A percentile compares a stretch with the other conserved stretches of the same genome.
phyloP scores from a whole-genome alignment of 2,113 vertebrate species.

The Calidris pugnax region DNA sequence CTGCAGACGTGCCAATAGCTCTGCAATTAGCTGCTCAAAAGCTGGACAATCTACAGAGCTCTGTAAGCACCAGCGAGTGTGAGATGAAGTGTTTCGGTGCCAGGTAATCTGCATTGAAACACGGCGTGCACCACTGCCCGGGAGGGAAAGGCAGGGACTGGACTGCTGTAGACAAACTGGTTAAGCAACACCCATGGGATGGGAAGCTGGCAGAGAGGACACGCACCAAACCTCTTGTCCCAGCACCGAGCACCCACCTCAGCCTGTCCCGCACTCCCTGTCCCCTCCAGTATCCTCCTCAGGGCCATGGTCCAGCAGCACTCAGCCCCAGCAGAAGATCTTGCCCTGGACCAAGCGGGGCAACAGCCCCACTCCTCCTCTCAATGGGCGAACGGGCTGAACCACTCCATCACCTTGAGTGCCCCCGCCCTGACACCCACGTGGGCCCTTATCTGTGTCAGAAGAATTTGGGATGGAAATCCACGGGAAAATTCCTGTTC shows the following conservation, averaged over 20 bases:
- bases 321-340: neutral
- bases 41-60: neutral
- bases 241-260: neutral
- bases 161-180: neutral
- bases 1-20: neutral
- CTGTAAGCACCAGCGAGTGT: neutral
- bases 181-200: neutral
- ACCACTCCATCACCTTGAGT: neutral
- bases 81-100: neutral
- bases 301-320: neutral
- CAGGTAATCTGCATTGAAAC: neutral
- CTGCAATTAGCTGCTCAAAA: neutral
- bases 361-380: neutral
- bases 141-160: neutral
- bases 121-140: neutral
- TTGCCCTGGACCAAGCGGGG: neutral
- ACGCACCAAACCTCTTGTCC: neutral
- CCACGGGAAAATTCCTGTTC: neutral
- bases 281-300: neutral
- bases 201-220: neutral
- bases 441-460: neutral
- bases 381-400: fast-evolving
- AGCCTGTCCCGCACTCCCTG: neutral
- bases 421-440: neutral
- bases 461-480: neutral